phyloP scores from a whole-genome alignment of 2,797 vertebrate species.

The Ctenopoma kingsleyae region DNA sequence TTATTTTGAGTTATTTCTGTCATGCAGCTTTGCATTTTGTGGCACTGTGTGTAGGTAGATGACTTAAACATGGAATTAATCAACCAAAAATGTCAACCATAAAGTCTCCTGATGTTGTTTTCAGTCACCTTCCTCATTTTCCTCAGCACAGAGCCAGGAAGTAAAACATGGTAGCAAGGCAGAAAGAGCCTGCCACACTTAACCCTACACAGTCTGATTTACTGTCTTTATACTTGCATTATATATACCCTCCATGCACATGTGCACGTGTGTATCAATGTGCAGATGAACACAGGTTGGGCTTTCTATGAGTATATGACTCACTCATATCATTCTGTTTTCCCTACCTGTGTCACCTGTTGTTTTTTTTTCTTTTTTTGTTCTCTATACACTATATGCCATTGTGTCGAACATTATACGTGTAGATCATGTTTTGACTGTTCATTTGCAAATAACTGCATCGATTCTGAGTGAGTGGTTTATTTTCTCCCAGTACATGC shows the following conservation, averaged over 20 bases:
- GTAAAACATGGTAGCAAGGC: conserved; percentile 11
- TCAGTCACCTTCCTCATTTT: background rate
- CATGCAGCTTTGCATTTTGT: no score
- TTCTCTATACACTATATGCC: background rate
- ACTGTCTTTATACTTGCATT: background rate
- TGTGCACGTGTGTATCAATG: background rate
- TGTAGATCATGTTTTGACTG: background rate
- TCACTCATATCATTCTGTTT: conserved; percentile 8
- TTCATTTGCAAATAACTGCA: conserved; percentile 3
- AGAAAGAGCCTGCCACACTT: conserved; percentile 28
- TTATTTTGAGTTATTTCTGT: no score
- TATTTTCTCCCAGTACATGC: background rate
- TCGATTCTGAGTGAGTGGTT: conserved; percentile 11
- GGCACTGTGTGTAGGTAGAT: no score
- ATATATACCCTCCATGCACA: background rate
- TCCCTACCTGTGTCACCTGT: conserved; percentile 41
- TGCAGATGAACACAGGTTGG: conserved; percentile 10
- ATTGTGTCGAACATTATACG: background rate
- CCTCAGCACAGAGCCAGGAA: conserved; percentile 9
- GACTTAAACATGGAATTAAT: no score
- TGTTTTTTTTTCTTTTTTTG: conserved; percentile 15
- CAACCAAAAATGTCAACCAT: background rate
- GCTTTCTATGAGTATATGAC: conserved; percentile 1
- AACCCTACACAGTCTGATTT: conserved; percentile 4
- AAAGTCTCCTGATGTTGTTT: conserved; percentile 1